Base-by-base conservation (phyloP, 2,797 vertebrate species). In the Selene dorsalis region DNA sequence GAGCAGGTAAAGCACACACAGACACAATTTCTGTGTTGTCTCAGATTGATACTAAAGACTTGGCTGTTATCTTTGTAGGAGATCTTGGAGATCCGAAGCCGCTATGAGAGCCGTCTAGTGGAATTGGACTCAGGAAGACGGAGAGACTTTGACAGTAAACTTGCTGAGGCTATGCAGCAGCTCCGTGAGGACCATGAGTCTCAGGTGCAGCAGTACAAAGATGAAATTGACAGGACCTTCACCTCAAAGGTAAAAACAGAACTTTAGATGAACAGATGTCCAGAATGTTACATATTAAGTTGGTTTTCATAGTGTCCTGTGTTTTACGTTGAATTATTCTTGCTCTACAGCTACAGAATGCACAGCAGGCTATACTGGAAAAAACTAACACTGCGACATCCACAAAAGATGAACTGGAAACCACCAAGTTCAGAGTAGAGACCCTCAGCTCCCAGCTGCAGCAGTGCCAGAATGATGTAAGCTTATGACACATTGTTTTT, bases 181-280 rank as follows among this genome's bases (percentile, higher is more conserved):
- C 94, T 97, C 16, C 91, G 96, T 16, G 84, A 88, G 57, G 94
- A 96, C 12, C 94, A 96, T 0, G 94, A 96, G 65, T 62, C 77
- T 55, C 95, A 97, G 76, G 91, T 97, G 83, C 86, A 83, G 62
- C 94, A 93, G 43, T 97, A 96, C 88, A 97, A 94, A 83, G 94
- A 94, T 0, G 95, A 96, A 20, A 80, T 96, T 72, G 94, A 96
- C 28, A 86, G 56, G 77, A 95, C 89, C 6, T 96, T 95, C 67
- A 64, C 8, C 43, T 92, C 93, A 6, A 96, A 95, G 94, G 96
- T 97, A 75, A 0, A 11, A 17, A 28, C 58, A 11, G 8, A 30
- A 39, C 2, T 17, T 3, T 0, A 11, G 3, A 20, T 3, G 20
- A 43, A 26, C 3, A 1, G 12, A 11, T 28, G n/a, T 48, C 26